A percentile compares a stretch with the other conserved stretches of the same genome.
phyloP scores from a whole-genome alignment of 2,888 invertebrate genomes.

The Meta bourneti region DNA sequence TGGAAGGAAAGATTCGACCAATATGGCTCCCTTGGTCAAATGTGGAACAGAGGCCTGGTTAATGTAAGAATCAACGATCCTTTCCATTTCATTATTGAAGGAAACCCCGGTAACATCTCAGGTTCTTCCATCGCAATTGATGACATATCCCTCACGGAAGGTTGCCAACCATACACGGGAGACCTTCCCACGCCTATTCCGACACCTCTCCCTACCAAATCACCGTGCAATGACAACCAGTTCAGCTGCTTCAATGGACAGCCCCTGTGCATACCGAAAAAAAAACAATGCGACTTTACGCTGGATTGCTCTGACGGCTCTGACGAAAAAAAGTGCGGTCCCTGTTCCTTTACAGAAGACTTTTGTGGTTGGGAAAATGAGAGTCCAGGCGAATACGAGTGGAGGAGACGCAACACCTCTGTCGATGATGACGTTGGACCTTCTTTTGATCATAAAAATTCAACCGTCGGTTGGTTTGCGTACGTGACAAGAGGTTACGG shows the following conservation, averaged over 20 bases:
- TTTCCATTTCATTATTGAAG: slow-evolving; percentile 75
- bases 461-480: slow-evolving; percentile 71
- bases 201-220: slow-evolving; percentile 57
- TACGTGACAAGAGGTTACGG: slow-evolving; percentile 46
- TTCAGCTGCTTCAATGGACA: slow-evolving; percentile 62
- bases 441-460: slow-evolving; percentile 53
- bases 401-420: slow-evolving; percentile 45
- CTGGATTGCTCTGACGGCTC: slow-evolving; percentile 73
- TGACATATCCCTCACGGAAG: slow-evolving; percentile 72
- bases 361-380: slow-evolving; percentile 76
- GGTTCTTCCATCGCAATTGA: slow-evolving; percentile 71
- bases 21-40: slow-evolving; percentile 63
- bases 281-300: slow-evolving; percentile 74
- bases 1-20: slow-evolving; percentile 53
- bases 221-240: slow-evolving; percentile 50
- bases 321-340: slow-evolving; percentile 76
- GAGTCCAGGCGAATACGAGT: slow-evolving; percentile 41
- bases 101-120: slow-evolving; percentile 49
- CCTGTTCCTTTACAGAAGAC: slow-evolving; percentile 75
- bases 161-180: slow-evolving; percentile 52
- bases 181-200: slow-evolving; percentile 63
- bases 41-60: slow-evolving; percentile 64
- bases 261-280: slow-evolving; percentile 61
- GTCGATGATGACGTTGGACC: slow-evolving; percentile 29
- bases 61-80: slow-evolving; percentile 26